Evolutionary conservation across 2,113 vertebrate genomes (phyloP).

Genomic region (Leiothrix lutea): DNA sequence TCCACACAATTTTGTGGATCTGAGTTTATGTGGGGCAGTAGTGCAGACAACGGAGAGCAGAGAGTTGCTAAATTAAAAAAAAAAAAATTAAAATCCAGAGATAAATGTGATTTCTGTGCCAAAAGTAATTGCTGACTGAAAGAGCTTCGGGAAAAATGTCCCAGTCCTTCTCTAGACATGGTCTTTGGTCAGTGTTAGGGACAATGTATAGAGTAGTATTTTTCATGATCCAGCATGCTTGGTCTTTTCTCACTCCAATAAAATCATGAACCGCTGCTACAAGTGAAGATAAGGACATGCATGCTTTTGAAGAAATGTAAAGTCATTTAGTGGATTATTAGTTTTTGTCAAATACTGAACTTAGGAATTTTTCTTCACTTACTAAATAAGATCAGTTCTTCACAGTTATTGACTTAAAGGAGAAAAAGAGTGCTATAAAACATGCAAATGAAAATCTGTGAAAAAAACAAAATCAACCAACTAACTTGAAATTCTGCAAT

Average conservation of each 20-base stretch:
- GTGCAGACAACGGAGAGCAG: neutral
- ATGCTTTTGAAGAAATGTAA: neutral
- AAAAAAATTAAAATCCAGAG: neutral
- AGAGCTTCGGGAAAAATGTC: neutral
- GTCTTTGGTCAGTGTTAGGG: neutral
- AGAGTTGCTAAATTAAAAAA: neutral
- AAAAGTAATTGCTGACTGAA: neutral
- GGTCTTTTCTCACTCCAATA: neutral
- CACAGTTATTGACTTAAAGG: neutral
- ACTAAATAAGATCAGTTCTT: neutral
- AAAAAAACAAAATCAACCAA: neutral
- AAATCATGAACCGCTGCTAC: neutral
- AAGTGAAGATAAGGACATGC: neutral
- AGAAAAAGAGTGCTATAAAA: neutral
- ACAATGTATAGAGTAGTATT: neutral
- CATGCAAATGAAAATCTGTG: neutral
- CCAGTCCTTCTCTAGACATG: neutral
- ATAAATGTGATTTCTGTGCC: neutral
- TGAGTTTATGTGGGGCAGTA: neutral
- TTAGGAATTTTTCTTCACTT: neutral
- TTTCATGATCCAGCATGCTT: neutral
- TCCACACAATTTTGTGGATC: neutral
- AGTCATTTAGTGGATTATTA: neutral
- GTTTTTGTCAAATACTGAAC: neutral
- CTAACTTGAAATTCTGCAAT: neutral